A percentile compares a stretch with the other conserved stretches of the same genome.
phyloP scores from a whole-genome alignment of 1,140 invertebrate species.

The Orius insidiosus region DNA sequence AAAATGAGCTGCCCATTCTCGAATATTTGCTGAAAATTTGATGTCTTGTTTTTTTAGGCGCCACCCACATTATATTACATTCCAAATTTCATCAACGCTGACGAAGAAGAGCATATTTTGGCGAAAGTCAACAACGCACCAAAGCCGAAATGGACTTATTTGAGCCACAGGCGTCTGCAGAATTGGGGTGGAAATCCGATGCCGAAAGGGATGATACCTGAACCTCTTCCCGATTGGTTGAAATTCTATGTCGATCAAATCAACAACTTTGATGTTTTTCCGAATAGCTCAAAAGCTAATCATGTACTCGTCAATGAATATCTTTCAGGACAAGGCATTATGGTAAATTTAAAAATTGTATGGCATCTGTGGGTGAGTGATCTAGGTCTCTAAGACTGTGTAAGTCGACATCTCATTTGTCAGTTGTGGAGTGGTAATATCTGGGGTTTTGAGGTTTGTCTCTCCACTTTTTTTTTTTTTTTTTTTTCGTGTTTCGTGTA shows the following conservation, averaged over 20 bases:
- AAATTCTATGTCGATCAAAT: conserved; percentile 56
- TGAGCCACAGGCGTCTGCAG: conserved; percentile 77
- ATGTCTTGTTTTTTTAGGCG: neutral
- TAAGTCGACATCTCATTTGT: too few relatives aligned
- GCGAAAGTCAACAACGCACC: conserved; percentile 59
- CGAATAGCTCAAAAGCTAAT: conserved; percentile 52
- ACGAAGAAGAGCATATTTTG: conserved; percentile 61
- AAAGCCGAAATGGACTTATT: conserved; percentile 89
- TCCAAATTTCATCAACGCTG: conserved; percentile 70
- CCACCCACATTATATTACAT: conserved; percentile 47
- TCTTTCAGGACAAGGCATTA: conserved; percentile 77
- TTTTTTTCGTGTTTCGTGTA: too few relatives aligned
- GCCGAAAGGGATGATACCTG: conserved; percentile 82
- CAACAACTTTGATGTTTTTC: conserved; percentile 51
- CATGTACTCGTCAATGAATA: conserved; percentile 97
- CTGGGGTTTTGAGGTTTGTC: too few relatives aligned
- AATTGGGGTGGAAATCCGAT: conserved; percentile 94
- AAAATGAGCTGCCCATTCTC: too few relatives aligned
- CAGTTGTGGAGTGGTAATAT: too few relatives aligned
- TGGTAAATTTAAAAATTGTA: conserved; percentile 43
- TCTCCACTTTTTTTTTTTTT: too few relatives aligned
- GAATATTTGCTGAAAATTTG: neutral
- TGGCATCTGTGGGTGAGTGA: too few relatives aligned
- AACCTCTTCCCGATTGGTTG: conserved; percentile 74
- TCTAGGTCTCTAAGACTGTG: too few relatives aligned